Percentiles rank a stretch among this genome's conserved stretches.
Evolutionary conservation across 2,888 invertebrate genomes (phyloP).

Genomic region (Drosophila anomalata): DNA sequence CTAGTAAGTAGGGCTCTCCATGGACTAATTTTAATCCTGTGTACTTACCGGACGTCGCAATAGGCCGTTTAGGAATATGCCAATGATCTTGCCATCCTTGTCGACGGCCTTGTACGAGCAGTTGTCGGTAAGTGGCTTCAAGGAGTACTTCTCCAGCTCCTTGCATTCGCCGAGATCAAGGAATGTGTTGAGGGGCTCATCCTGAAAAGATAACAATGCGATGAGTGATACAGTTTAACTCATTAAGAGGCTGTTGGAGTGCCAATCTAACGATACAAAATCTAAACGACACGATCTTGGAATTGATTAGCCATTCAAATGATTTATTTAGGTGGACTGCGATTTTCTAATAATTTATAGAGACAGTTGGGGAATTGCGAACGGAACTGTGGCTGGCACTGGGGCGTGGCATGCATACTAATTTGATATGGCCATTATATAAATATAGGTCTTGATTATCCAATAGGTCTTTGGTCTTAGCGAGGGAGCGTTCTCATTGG

Average conservation of each 20-base stretch:
- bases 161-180: constrained; percentile 83
- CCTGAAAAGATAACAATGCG: constrained; percentile 66
- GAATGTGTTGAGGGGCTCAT: constrained; percentile 83
- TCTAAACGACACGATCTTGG: constrained; percentile 47
- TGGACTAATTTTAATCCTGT: fast-evolving
- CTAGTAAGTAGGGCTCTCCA: neutral
- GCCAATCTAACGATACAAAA: constrained; percentile 14
- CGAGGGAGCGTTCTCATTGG: constrained; percentile 22
- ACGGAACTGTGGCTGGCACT: constrained; percentile 29
- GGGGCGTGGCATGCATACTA: constrained; percentile 30
- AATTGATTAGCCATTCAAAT: constrained; percentile 39
- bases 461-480: constrained; percentile 24
- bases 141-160: constrained; percentile 86
- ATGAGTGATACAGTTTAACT: neutral
- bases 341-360: constrained; percentile 39
- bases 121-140: constrained; percentile 85
- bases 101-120: constrained; percentile 86
- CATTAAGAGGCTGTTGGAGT: constrained; percentile 6
- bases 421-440: constrained; percentile 18
- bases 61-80: constrained; percentile 85
- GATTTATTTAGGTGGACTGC: constrained; percentile 49
- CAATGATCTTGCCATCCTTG: constrained; percentile 85
- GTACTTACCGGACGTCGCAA: constrained; percentile 80
- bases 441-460: constrained; percentile 35
- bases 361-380: constrained; percentile 33